These are phyloP conservation scores for Protophormia terraenovae DNA, from an alignment of 2,888 invertebrate species.

Conservation along the genomic window DNA sequence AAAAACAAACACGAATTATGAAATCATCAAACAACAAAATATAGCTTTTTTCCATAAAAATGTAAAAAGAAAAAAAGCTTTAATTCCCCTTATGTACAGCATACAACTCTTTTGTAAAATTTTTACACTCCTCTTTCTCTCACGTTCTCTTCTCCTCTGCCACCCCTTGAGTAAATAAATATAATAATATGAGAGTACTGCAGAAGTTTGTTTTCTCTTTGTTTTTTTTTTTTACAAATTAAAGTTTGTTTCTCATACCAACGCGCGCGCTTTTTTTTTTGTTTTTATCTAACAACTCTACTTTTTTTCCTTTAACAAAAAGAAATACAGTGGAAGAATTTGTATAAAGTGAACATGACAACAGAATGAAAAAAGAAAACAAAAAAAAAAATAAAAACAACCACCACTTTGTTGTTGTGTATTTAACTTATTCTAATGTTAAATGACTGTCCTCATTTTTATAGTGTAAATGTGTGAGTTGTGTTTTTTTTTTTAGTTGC, in stretches of 20 bases:
- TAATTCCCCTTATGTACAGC: slow-evolving; percentile 21
- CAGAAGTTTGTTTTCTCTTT: background rate
- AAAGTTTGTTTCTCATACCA: slow-evolving; percentile 1
- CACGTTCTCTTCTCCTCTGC: background rate
- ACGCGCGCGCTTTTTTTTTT: slow-evolving; percentile 57
- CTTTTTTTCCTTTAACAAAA: background rate
- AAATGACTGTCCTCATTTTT: slow-evolving; percentile 63
- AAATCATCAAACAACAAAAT: slow-evolving; percentile 55
- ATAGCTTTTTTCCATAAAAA: slow-evolving; percentile 32
- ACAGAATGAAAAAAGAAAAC: slow-evolving; percentile 22
- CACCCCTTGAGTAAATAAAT: too few species aligned
- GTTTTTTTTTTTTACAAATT: background rate
- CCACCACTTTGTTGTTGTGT: slow-evolving; percentile 43
- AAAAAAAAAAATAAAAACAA: slow-evolving; percentile 30
- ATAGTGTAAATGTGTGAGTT: slow-evolving; percentile 27
- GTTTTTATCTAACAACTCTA: slow-evolving; percentile 22
- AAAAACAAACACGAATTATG: slow-evolving; percentile 52
- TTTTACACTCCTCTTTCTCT: background rate
- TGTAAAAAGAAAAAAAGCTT: slow-evolving; percentile 25
- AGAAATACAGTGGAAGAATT: slow-evolving; percentile 9
- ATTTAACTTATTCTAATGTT: slow-evolving; percentile 56
- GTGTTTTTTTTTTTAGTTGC: slow-evolving; percentile 13
- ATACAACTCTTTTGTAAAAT: background rate
- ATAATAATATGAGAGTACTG: too few species aligned
- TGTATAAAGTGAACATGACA: slow-evolving; percentile 21